Evolutionary conservation across 2,888 invertebrate genomes (phyloP), one percentile per base, ranked within the genome.

Genomic region (Stenchaetothrips biformis): DNA sequence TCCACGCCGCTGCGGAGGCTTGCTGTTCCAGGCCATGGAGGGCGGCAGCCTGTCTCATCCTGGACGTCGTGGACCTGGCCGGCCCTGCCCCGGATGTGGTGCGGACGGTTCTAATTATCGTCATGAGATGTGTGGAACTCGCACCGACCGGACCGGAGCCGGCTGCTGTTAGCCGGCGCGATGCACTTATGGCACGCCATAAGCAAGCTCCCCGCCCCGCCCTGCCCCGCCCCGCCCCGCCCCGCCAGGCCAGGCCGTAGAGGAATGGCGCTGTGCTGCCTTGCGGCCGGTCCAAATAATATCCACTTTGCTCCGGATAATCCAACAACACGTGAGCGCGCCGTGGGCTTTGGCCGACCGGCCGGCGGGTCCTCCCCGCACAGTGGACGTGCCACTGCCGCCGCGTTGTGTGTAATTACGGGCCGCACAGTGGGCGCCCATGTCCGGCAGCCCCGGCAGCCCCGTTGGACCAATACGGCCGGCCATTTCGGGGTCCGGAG

Each of bases 41-140:
- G 16, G 37, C 37, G 53, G 53, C 13, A 16, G 53, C 53, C 13
- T 59, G 0, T 13, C 9, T 16, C 1, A 2, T 13, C 53, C 53
- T 9, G 53, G 53, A 53, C 21, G 67, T 74, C 21, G 21, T 21
- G 53, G 25, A 0, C 11, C 67, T 0, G 67, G 21, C 67, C 67
- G 67, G 25, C 7, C 25, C 53, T 53, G 13, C 11, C 67, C 37
- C 21, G 67, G 25, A 74, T 74, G 67, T 25, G 67, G 53, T 21
- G 67, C 21, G 67, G 18, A 67, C 67, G 67, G 7, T 74, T 74
- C 67, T 74, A 74, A 74, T 74, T 74, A 74, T 74, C 25, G 67
- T 25, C 11, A 21, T 74, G 25, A 7, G 25, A 74, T 21, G 25
- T 21, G 21, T 9, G 67, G 25, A n/a, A 67, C 13, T 53, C 53